Evolutionary conservation across 2,797 vertebrate species (phyloP).

Genomic region (Mormyrus proboscirostris): DNA sequence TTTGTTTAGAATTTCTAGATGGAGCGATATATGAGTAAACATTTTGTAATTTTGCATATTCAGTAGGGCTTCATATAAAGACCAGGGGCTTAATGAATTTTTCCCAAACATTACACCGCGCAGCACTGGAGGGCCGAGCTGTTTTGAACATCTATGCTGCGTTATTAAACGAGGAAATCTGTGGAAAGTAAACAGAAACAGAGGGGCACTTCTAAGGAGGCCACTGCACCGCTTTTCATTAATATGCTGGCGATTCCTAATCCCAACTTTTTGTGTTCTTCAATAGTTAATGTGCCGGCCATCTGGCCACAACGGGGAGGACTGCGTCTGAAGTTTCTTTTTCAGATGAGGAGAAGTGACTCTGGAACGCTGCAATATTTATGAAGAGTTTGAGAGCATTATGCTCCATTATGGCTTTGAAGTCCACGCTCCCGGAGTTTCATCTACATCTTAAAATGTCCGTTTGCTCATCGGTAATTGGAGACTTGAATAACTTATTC

Average conservation of each 20-base stretch:
- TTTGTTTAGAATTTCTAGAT: not conserved
- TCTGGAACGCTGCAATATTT: constrained; percentile 62
- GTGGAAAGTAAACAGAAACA: constrained; percentile 58
- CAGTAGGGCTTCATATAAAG: not conserved
- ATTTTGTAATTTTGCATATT: not conserved
- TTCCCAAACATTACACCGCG: not conserved
- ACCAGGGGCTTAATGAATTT: not conserved
- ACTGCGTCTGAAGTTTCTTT: constrained; percentile 56
- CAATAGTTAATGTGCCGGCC: constrained; percentile 67
- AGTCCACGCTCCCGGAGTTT: constrained; percentile 50
- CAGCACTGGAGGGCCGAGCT: not conserved
- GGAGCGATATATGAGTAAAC: not conserved
- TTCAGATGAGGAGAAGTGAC: constrained; percentile 57
- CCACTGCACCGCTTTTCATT: constrained; percentile 58
- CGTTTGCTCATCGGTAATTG: constrained; percentile 48
- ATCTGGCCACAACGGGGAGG: constrained; percentile 48
- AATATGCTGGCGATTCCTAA: constrained; percentile 58
- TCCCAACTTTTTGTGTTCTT: constrained; percentile 60
- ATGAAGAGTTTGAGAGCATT: constrained; percentile 63
- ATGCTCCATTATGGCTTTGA: constrained; percentile 54
- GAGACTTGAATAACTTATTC: constrained; percentile 30
- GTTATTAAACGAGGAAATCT: constrained; percentile 32
- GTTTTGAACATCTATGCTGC: constrained; percentile 42
- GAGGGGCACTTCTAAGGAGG: constrained; percentile 48
- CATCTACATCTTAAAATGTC: constrained; percentile 36